Evolutionary conservation across 2,888 invertebrate genomes (phyloP).

Genomic region (Shargacucullia verbasci): DNA sequence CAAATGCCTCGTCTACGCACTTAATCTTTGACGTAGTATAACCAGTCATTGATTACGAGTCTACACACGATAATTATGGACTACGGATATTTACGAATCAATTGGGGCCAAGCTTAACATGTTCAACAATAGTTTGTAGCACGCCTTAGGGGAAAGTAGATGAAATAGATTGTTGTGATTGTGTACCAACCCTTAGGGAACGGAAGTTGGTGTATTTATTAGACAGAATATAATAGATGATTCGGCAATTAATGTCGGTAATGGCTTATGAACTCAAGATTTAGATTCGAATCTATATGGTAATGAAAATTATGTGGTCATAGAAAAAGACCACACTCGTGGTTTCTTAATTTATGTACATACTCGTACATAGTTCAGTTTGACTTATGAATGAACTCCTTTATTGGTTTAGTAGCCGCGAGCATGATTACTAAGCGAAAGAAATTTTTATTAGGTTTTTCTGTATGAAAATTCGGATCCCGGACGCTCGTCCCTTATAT

Average conservation of each 20-base stretch:
- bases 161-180: conserved; percentile 30
- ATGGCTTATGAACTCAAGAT: conserved; percentile 20
- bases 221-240: conserved; percentile 27
- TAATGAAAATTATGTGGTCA: conserved; percentile 24
- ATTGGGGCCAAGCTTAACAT: conserved; percentile 41
- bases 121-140: conserved; percentile 43
- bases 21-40: conserved; percentile 43
- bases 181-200: conserved; percentile 37
- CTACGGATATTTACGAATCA: conserved; percentile 50
- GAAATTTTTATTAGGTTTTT: too few relatives aligned
- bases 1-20: conserved; percentile 21
- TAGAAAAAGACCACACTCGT: conserved; percentile 36
- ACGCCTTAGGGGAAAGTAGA: conserved; percentile 40
- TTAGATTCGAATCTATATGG: conserved; percentile 36
- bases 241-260: conserved; percentile 22
- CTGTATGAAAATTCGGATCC: too few relatives aligned
- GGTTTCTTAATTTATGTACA: too few relatives aligned
- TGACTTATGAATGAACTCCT: too few relatives aligned
- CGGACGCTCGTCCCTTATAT: too few relatives aligned
- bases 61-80: conserved; percentile 54
- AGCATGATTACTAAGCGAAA: too few relatives aligned
- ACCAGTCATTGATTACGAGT: conserved; percentile 45
- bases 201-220: conserved; percentile 37
- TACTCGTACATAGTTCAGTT: too few relatives aligned
- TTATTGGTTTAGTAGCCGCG: too few relatives aligned